phyloP scores from a whole-genome alignment of 92 coral and sea anemone genomes.

The Epizoanthus stellaris region DNA sequence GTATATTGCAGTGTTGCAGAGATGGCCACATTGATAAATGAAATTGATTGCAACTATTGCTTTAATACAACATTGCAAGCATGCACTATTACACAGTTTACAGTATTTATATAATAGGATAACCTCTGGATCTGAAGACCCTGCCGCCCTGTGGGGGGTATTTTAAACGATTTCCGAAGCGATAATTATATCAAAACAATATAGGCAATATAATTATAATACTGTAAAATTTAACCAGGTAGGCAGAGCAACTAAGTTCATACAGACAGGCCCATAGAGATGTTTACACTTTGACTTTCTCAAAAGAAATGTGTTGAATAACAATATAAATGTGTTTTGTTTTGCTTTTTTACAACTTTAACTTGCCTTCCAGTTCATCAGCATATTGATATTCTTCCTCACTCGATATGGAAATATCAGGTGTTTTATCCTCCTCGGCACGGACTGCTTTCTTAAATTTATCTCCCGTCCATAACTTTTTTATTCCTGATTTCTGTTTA shows the following conservation, averaged over 20 bases:
- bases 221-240: no score
- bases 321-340: not conserved
- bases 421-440: conserved; percentile 88
- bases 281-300: not conserved
- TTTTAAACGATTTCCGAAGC: no score
- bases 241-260: not conserved
- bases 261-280: not conserved
- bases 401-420: conserved; percentile 92
- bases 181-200: no score
- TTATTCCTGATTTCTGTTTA: conserved; percentile 89
- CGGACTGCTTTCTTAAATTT: conserved; percentile 81
- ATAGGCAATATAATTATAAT: no score
- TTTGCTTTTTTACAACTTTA: not conserved
- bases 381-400: conserved; percentile 72
- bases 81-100: no score
- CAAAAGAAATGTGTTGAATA: not conserved
- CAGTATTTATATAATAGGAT: no score
- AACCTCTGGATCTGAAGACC: no score
- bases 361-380: conserved; percentile 2
- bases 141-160: no score
- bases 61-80: no score
- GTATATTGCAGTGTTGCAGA: no score
- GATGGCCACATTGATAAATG: not conserved
- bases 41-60: not conserved
- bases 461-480: conserved; percentile 83